Evolutionary conservation across 2,113 vertebrate genomes (phyloP), one percentile per base, ranked within the genome.

Genomic region (Bettongia penicillata): DNA sequence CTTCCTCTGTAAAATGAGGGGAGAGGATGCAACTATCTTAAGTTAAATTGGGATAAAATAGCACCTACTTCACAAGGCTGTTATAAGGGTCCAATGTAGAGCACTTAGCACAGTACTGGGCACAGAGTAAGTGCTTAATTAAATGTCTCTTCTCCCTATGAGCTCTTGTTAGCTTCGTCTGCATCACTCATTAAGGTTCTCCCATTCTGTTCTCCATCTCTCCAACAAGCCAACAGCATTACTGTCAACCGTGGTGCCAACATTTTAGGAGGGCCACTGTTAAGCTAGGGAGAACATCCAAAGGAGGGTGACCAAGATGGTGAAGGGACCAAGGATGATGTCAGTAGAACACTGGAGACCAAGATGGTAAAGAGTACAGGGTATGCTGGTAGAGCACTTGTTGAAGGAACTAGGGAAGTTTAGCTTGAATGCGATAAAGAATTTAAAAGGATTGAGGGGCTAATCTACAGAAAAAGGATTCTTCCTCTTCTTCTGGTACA

Each of bases 281-380:
- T 4, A 28, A 5, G 8, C 8, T 0, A 0, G 3, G 0, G 28
- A 8, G 26, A 22, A 12, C 31, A 5, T 16, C 37, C 61, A 5
- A 47, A 24, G 14, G 8, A 26, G 43, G 28, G n/a, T 90, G 68
- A 51, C 8, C 51, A 51, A 26, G 7, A 25, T 26, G 24, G 52
- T 53, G 52, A 26, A 26, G 53, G 53, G 26, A 28, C 25, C 26
- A 28, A 28, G 55, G 8, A 11, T 28, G 55, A 8, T 37, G 11
- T 2, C 55, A 24, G n/a, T 2, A 7, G 55, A 57, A 25, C 25
- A 28, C 25, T 28, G 50, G 50, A 6, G 50, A 51, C 50, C 50
- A 51, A 25, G 24, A 25, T 25, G 23, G 52, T 52, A 11, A 25
- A 26, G 53, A 25, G 25, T 26, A 5, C 25, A 26, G 8, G 53